phyloP scores from a whole-genome alignment of 2,113 vertebrate species.

The Gadus chalcogrammus region DNA sequence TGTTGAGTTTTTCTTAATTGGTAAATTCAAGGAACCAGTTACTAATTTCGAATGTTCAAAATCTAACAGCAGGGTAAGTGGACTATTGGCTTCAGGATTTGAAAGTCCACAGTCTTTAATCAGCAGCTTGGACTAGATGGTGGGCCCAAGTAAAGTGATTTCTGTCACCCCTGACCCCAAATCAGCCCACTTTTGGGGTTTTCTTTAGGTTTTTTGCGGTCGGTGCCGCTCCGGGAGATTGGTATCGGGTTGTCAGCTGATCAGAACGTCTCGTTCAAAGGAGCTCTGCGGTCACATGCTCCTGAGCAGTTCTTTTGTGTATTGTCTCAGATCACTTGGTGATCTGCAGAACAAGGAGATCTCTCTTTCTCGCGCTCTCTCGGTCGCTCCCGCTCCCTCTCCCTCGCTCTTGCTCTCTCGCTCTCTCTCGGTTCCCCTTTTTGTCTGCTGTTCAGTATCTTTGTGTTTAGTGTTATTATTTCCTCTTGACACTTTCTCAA shows the following conservation, averaged over 20 bases:
- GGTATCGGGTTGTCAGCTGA: background rate
- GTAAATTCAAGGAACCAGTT: slow-evolving; percentile 27
- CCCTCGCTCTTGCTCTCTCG: background rate
- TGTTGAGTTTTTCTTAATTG: slow-evolving; percentile 13
- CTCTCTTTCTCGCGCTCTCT: too few species aligned
- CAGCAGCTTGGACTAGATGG: slow-evolving; percentile 4
- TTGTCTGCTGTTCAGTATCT: background rate
- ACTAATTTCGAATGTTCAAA: slow-evolving; percentile 49
- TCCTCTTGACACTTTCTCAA: background rate
- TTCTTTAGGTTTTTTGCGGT: slow-evolving; percentile 11
- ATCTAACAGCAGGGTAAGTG: slow-evolving; percentile 38
- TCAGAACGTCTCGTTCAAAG: background rate
- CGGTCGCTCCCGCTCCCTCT: background rate
- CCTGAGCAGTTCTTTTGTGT: slow-evolving; percentile 50
- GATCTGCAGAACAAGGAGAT: slow-evolving; percentile 31
- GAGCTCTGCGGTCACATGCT: slow-evolving; percentile 53
- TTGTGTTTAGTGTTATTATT: background rate
- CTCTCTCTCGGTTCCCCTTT: background rate
- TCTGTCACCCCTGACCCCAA: slow-evolving; percentile 6
- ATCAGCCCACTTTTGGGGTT: background rate
- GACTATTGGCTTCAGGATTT: slow-evolving; percentile 39
- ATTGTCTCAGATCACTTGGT: slow-evolving; percentile 57
- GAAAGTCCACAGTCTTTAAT: background rate
- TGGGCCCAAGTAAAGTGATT: slow-evolving; percentile 3
- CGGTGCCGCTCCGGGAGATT: slow-evolving; percentile 15